Conservation (phyloP, 2,797 vertebrate species). For the Ara ararauna region DNA sequence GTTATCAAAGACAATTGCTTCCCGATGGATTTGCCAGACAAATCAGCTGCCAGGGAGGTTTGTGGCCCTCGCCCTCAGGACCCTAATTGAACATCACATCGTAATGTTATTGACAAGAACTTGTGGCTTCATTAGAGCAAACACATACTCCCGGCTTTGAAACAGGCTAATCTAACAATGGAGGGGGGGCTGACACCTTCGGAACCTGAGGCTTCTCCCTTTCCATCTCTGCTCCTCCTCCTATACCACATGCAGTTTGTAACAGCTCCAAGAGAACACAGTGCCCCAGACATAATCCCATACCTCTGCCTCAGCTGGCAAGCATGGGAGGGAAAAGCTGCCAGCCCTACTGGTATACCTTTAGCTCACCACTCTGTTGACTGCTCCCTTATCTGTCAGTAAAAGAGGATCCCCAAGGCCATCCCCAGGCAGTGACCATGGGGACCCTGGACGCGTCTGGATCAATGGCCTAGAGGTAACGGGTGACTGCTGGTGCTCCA, state of each 20-base stretch:
- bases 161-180: background rate
- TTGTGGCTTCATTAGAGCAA: conserved; percentile 32
- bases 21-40: conserved; percentile 12
- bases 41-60: conserved; percentile 14
- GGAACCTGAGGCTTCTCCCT: background rate
- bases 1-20: conserved; percentile 61
- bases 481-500: rapidly evolving
- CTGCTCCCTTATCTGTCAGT: background rate
- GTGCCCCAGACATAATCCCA: rapidly evolving
- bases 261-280: rapidly evolving
- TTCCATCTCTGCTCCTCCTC: background rate
- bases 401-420: background rate
- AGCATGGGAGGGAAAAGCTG: rapidly evolving
- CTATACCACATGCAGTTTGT: rapidly evolving
- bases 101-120: conserved; percentile 44
- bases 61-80: background rate
- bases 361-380: rapidly evolving
- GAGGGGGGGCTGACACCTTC: background rate
- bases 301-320: background rate
- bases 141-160: background rate
- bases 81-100: conserved; percentile 57
- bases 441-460: rapidly evolving
- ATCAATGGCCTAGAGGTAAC: rapidly evolving
- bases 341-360: background rate
- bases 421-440: rapidly evolving